Base-by-base conservation (phyloP, 2,888 invertebrate species). In the Synergus gifuensis region DNA sequence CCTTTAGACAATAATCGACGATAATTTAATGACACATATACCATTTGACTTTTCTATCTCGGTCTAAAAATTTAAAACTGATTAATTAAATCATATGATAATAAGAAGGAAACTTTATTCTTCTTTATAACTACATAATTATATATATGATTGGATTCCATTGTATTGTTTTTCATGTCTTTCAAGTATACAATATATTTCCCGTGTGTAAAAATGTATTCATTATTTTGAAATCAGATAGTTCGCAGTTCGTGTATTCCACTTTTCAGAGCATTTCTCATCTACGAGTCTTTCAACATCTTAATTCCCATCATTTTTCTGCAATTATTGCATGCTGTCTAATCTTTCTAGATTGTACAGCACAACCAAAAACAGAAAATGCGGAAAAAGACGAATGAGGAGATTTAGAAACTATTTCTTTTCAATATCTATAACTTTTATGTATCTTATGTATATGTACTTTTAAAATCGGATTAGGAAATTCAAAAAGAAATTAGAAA, bases 201-300 rank as follows among this genome's bases (percentile, higher is more conserved):
- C 22, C 46, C 8, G 22, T 3, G 69, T 46, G 28, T 69, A 3
- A 69, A 69, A 46, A 28, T 28, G 7, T 46, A 49, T 49, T 16
- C 49, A 69, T 69, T 69, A 46, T 69, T 49, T 46, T 16, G 12
- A 69, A 69, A 69, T 69, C 42, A 66, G 40, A 66, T 9, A 36
- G 40, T 42, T 36, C 1, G 44, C 12, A 67, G 67, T 12, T 67
- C 42, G 18, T 67, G 18, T 67, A 46, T 18, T 67, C 46, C 36
- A 73, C n/a, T 73, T 73, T 49, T 18, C 40, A 73, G 73, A 49
- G 28, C n/a, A 40, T 54, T 73, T 73, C 73, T n/a, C 73, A 54
- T 49, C 49, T 73, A n/a, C 49, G 73, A 73, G 7, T 54, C 54
- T 73, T 73, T 73, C 36, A 12, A 73, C 49, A 73, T 54, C 54